A percentile compares a stretch with the other conserved stretches of the same genome.
phyloP scores from a whole-genome alignment of 2,888 invertebrate species.

The Mayetiola destructor region DNA sequence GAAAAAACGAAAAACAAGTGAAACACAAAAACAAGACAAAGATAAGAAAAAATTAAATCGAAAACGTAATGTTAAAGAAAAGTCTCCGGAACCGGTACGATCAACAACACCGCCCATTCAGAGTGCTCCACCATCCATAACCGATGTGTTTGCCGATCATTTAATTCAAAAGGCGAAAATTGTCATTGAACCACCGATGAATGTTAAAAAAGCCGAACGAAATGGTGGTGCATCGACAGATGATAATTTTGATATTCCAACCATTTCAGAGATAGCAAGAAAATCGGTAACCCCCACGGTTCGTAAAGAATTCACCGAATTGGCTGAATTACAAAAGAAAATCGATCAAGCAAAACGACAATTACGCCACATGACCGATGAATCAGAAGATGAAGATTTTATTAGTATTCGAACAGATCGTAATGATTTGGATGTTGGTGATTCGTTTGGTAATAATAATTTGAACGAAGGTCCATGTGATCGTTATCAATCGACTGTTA shows the following conservation, averaged over 20 bases:
- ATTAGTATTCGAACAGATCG: constrained; percentile 48
- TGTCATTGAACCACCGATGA: constrained; percentile 28
- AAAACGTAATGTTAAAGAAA: constrained; percentile 31
- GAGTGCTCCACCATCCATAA: constrained; percentile 40
- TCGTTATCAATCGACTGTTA: background rate
- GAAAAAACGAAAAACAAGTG: constrained; percentile 36
- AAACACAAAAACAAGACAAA: constrained; percentile 29
- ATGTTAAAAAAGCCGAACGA: constrained; percentile 26
- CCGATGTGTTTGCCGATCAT: constrained; percentile 49
- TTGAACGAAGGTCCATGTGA: background rate
- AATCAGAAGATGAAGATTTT: constrained; percentile 44
- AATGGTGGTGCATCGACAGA: constrained; percentile 16
- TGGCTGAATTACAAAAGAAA: constrained; percentile 46
- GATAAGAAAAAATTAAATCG: constrained; percentile 36
- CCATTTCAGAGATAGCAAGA: constrained; percentile 33
- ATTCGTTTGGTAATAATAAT: background rate
- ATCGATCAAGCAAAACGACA: constrained; percentile 43
- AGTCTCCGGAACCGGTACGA: constrained; percentile 20
- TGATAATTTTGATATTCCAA: constrained; percentile 38
- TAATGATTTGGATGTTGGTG: constrained; percentile 22
- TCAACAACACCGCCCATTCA: constrained; percentile 26
- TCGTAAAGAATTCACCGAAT: constrained; percentile 36
- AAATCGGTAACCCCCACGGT: constrained; percentile 15
- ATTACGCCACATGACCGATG: constrained; percentile 34
- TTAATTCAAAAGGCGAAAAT: constrained; percentile 37